These are phyloP conservation scores for Brachionus asplanchnoidis DNA, from an alignment of 1,140 invertebrate genomes.

Conservation along the genomic window DNA sequence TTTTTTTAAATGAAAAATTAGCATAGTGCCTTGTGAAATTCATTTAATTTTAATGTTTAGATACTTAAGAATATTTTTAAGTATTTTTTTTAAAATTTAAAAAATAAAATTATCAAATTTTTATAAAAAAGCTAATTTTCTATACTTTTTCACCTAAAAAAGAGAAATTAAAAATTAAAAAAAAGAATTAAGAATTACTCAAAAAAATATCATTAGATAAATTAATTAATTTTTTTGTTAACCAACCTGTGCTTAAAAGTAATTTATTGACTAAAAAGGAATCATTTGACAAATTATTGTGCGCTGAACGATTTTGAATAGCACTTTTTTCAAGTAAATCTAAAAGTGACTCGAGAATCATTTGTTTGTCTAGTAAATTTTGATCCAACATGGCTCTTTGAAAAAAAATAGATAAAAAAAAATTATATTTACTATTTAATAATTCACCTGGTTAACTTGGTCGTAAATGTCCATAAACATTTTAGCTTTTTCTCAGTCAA, in stretches of 20 bases:
- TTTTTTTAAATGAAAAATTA: too few species aligned
- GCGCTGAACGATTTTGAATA: background rate
- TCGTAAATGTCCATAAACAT: conserved; percentile 18
- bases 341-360: conserved; percentile 18
- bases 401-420: background rate
- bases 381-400: conserved; percentile 35
- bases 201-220: background rate
- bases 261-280: background rate
- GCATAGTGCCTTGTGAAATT: too few species aligned
- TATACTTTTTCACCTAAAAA: too few species aligned
- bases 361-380: conserved; percentile 40
- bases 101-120: too few species aligned
- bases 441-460: background rate
- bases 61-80: too few species aligned
- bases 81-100: too few species aligned
- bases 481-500: conserved; percentile 20
- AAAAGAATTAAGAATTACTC: background rate
- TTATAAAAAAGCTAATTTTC: too few species aligned
- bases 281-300: background rate
- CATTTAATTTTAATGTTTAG: too few species aligned
- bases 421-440: background rate
- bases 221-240: background rate
- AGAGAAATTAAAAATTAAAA: background rate
- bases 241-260: background rate
- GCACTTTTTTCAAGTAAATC: conserved; percentile 24